phyloP scores from a whole-genome alignment of 2,797 vertebrate species.

The Coregonus ussuriensis region DNA sequence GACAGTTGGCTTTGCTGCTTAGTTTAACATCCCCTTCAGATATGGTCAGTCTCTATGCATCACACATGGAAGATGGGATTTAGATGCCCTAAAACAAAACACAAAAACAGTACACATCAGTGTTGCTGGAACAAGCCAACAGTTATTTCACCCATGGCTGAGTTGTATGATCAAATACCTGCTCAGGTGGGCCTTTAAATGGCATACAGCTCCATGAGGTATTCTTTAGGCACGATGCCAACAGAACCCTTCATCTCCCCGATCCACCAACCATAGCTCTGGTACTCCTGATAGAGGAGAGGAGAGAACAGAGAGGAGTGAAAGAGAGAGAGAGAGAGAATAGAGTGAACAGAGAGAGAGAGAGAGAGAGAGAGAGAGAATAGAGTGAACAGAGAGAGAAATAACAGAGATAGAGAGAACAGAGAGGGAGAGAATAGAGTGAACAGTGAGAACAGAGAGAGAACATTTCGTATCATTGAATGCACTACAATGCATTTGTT shows the following conservation, averaged over 20 bases:
- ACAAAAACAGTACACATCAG: neutral
- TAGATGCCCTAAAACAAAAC: neutral
- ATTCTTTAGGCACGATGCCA: constrained; percentile 96
- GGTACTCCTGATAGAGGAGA: constrained; percentile 83
- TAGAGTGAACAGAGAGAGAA: neutral
- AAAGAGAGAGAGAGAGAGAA: neutral
- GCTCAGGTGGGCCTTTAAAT: neutral
- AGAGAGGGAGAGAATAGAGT: neutral
- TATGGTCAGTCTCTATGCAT: neutral
- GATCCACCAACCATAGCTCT: constrained; percentile 97
- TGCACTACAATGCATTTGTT: neutral
- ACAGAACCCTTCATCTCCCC: constrained; percentile 93
- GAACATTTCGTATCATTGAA: neutral
- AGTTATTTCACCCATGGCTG: neutral
- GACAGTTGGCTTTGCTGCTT: neutral
- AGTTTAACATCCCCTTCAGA: neutral
- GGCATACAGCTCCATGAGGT: constrained; percentile 91
- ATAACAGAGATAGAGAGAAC: neutral
- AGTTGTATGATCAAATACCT: neutral
- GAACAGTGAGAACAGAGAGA: neutral
- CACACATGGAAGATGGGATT: neutral
- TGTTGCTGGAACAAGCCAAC: neutral
- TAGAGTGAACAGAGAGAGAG: neutral
- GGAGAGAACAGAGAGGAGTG: neutral
- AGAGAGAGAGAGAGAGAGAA: neutral